Evolutionary conservation across 2,888 invertebrate genomes (phyloP), one percentile per base, ranked within the genome.

Genomic region (Caenorhabditis wallacei): DNA sequence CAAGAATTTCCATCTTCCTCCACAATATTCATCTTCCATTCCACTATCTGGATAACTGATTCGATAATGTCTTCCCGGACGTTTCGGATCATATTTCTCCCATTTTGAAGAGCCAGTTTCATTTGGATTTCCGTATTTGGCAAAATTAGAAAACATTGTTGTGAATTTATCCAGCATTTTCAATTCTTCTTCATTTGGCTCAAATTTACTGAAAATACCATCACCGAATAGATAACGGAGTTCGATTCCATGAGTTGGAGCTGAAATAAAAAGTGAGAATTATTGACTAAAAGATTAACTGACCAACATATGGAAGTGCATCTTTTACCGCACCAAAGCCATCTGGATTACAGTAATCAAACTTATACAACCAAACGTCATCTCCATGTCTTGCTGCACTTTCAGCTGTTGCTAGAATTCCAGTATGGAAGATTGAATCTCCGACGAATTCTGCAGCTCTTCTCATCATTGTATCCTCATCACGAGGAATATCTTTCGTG

Each of bases 151-250:
- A 26, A 85, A 87, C 20, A 78, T 84, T 0, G 54, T 54, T 10
- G 83, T 84, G 71, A 86, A 74, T 24, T 76, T 66, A 13, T 88
- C 84, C 13, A 88, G 74, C 78, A 87, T 81, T 46, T 82, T 81
- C 53, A 72, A 20, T 43, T 88, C 88, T 24, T 86, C 84, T 7
- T 70, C 85, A 22, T 66, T 86, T 24, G 87, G 86, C 26, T 84
- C 75, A 53, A 88, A 88, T 53, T 88, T 84, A 16, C 82, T 80
- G 43, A 85, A 69, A n/a, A 88, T 80, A 8, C 87, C 85, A 54
- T 86, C 87, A 4, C 87, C 87, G 24, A 88, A 78, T 16, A 88
- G 56, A 68, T 86, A 88, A 7, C 88, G 88, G n/a, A 88, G 78
- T 46, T 88, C 88, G 4, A 84, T 76, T 24, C 87, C 84, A 71